A percentile compares a stretch with the other conserved stretches of the same genome.
Conservation (phyloP, 2,113 vertebrate genomes). For the Dendropsophus ebraccatus region DNA sequence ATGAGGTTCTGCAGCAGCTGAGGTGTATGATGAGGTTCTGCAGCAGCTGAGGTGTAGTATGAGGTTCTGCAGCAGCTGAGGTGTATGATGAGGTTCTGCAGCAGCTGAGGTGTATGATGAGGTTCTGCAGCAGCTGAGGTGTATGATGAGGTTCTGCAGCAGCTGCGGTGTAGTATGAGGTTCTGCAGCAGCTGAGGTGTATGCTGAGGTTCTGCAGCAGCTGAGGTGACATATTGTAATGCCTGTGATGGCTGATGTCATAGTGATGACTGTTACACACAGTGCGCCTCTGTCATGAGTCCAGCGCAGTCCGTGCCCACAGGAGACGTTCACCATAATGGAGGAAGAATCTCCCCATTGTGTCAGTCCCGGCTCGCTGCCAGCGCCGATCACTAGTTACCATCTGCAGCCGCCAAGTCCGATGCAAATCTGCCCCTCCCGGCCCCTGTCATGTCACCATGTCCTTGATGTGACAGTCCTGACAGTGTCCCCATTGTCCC, state of each 20-base stretch:
- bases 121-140: not conserved
- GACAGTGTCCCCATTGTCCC: too few relatives aligned
- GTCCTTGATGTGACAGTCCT: not conserved
- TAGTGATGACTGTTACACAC: not conserved
- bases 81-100: not conserved
- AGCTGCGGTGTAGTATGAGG: not conserved
- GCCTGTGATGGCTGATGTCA: not conserved
- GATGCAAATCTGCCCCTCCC: not conserved
- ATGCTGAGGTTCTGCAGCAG: too few relatives aligned
- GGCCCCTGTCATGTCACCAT: not conserved
- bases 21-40: not conserved
- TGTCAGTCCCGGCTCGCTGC: not conserved
- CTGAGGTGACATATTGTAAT: too few relatives aligned
- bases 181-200: not conserved
- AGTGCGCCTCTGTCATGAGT: not conserved
- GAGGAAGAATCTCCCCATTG: not conserved
- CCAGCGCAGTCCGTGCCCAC: too few relatives aligned
- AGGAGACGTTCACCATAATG: not conserved
- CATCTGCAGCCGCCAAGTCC: not conserved
- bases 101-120: not conserved
- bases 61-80: not conserved
- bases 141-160: not conserved
- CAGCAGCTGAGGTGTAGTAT: not conserved
- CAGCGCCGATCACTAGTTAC: too few relatives aligned
- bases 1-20: not conserved